Evolutionary conservation across 2,113 vertebrate genomes (phyloP).

Genomic region (Otis tarda): DNA sequence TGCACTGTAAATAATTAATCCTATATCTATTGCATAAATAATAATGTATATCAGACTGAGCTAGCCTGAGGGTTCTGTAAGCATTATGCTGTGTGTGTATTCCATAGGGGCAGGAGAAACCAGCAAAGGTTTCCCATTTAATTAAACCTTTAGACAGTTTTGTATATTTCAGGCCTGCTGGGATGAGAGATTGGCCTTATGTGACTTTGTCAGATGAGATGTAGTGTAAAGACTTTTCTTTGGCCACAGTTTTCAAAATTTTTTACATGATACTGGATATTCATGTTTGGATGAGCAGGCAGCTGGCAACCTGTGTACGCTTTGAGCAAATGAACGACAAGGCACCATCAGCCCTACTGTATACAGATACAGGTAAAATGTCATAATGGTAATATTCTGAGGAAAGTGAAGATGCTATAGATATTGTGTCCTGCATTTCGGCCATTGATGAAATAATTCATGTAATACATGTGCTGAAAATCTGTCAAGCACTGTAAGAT

Average conservation of each 20-base stretch:
- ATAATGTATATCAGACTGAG: not conserved
- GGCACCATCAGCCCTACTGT: not conserved
- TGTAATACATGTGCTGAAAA: not conserved
- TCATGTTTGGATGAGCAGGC: not conserved
- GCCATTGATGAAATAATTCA: not conserved
- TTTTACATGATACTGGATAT: not conserved
- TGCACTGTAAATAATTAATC: not conserved
- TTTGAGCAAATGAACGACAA: not conserved
- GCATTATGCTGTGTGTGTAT: not conserved
- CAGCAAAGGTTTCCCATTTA: not conserved
- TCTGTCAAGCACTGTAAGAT: not conserved
- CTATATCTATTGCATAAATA: not conserved
- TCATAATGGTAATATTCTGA: too few relatives aligned
- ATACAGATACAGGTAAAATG: not conserved
- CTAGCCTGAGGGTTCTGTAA: not conserved
- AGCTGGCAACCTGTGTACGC: not conserved
- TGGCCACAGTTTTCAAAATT: not conserved
- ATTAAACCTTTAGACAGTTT: not conserved
- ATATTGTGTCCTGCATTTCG: not conserved
- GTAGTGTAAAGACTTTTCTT: not conserved
- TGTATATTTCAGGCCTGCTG: not conserved
- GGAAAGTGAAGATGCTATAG: not conserved
- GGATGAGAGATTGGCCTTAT: not conserved
- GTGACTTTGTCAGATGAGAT: not conserved
- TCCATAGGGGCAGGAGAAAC: not conserved